Percentiles rank a stretch among this genome's conserved stretches.
phyloP scores from a whole-genome alignment of 1,140 invertebrate genomes.

The Zaprionus vittiger region DNA sequence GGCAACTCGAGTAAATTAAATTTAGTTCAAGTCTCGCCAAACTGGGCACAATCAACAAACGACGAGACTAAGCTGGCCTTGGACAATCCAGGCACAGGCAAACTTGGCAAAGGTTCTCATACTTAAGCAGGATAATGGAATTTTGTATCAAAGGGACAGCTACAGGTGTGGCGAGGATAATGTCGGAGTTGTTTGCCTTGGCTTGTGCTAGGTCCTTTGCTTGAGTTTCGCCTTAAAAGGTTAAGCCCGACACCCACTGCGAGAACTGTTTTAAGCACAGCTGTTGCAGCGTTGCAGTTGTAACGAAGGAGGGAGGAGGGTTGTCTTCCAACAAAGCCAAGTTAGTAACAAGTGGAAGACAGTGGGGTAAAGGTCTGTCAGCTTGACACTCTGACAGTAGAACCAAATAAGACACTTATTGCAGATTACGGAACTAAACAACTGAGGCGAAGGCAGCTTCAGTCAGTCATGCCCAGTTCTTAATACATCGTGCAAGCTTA shows the following conservation, averaged over 20 bases:
- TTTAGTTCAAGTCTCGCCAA: slow-evolving; percentile 13
- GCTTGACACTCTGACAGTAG: slow-evolving; percentile 6
- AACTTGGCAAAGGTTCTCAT: slow-evolving; percentile 13
- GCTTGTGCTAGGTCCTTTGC: neutral
- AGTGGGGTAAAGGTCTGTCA: neutral
- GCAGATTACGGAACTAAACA: slow-evolving; percentile 22
- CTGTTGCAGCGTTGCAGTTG: slow-evolving; percentile 36
- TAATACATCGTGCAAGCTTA: neutral
- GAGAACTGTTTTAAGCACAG: slow-evolving; percentile 15
- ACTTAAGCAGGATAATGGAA: slow-evolving; percentile 26
- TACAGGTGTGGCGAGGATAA: slow-evolving; percentile 42
- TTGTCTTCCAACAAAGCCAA: neutral
- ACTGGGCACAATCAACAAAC: neutral
- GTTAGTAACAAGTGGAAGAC: slow-evolving; percentile 8
- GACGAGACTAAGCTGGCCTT: slow-evolving; percentile 5
- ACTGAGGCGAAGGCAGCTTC: slow-evolving; percentile 18
- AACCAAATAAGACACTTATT: slow-evolving; percentile 17
- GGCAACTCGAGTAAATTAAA: slow-evolving; percentile 24
- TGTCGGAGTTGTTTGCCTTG: slow-evolving; percentile 11
- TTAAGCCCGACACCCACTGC: neutral
- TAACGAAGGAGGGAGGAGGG: neutral
- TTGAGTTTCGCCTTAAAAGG: slow-evolving; percentile 3
- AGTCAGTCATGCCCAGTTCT: neutral
- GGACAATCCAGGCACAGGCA: neutral
- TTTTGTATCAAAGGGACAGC: slow-evolving; percentile 29